Base-by-base conservation (phyloP, 2,797 vertebrate genomes). In the Babyrousa celebensis region DNA sequence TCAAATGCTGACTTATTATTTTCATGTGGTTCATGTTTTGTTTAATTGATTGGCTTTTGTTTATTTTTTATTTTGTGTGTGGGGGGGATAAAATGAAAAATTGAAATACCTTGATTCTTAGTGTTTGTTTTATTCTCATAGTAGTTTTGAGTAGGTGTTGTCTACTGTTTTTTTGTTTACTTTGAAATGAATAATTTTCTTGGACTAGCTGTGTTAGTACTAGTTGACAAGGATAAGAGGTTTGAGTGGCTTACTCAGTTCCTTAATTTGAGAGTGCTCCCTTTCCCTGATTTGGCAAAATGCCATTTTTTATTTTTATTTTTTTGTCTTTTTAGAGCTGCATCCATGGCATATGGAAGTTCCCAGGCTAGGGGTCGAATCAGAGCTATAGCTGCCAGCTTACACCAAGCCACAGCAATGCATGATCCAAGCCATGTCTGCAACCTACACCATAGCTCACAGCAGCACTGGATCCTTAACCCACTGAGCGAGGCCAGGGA, bases 11-110 rank as follows among this genome's bases (percentile, higher is more conserved):
- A 85, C 48, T 85, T 74, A 23, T 15, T 43, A 54, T 54, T 75
- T 91, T 70, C 54, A 62, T 70, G 40, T 85, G 54, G 86, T 90
- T 80, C 48, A 52, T 43, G 21, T 60, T 92, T 88, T 87, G 29
- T 63, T 89, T 58, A 15, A 84, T 63, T 62, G 54, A 29, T 67
- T 72, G 65, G 27, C 62, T 71, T 75, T 56, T 70, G 40, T 65
- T 68, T 87, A 32, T 29, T 70, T 72, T 77, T 79, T 36, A 36
- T 86, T 82, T 79, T 29, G 12, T 43, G 17, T 48, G 43, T 5
- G 6, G 11, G 2, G 27, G n/a, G 25, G 80, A 27, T 72, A 94
- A 88, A 89, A 32, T 40, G 48, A n/a, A 32, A 60, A 92, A 60
- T 4, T 63, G 21, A 85, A 80, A 80, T 72, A 10, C 25, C 1